phyloP scores from a whole-genome alignment of 2,113 vertebrate species.

The Casuarius casuarius region DNA sequence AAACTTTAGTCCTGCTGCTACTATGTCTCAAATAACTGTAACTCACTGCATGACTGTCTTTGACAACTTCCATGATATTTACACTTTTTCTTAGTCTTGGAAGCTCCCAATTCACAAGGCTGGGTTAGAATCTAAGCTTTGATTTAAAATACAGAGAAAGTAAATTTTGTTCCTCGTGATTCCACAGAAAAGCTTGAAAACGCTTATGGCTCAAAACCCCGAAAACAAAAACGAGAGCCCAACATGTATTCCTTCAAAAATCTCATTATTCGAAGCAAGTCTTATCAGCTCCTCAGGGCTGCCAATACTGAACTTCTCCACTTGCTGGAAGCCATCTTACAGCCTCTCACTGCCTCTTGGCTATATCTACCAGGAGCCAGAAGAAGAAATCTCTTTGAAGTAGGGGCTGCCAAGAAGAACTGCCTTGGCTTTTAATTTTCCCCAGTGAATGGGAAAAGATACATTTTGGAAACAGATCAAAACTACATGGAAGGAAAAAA shows the following conservation, averaged over 20 bases:
- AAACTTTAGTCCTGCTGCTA: background rate
- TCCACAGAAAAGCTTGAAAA: background rate
- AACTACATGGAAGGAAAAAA: background rate
- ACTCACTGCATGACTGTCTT: fast-evolving
- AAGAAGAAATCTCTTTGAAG: background rate
- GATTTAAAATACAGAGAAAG: background rate
- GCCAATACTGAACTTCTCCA: background rate
- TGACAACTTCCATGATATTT: background rate
- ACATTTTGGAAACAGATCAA: background rate
- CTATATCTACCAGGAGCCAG: background rate
- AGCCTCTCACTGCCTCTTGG: background rate
- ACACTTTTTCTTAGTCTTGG: background rate
- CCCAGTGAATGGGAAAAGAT: background rate
- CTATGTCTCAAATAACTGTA: background rate
- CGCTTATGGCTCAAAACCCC: background rate
- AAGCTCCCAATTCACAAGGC: fast-evolving
- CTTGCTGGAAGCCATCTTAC: background rate
- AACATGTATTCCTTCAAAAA: background rate
- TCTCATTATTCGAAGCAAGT: background rate
- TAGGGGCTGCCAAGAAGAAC: background rate
- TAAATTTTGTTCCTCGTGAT: background rate
- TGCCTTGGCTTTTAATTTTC: background rate
- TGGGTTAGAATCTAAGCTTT: background rate
- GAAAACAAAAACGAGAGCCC: background rate
- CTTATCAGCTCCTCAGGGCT: background rate